Evolutionary conservation across 2,797 vertebrate species (phyloP).

Genomic region (Parambassis ranga): DNA sequence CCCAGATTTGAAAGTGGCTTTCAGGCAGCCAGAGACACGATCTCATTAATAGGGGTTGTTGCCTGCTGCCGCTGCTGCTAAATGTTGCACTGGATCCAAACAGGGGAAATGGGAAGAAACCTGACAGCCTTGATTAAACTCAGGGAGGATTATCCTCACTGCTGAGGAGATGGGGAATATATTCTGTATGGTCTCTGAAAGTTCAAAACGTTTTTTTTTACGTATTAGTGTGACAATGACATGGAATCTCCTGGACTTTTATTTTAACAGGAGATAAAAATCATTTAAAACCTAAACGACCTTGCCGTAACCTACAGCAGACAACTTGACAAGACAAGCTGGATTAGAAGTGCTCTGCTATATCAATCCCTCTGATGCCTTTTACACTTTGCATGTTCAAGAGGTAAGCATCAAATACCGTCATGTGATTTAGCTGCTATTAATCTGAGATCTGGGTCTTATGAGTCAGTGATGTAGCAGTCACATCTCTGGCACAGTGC

Average conservation of each 20-base stretch:
- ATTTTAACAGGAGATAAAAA: background rate
- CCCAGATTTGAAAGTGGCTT: slow-evolving; percentile 61
- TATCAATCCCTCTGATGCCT: slow-evolving; percentile 48
- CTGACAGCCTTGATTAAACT: slow-evolving; percentile 69
- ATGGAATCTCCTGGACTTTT: background rate
- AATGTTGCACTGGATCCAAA: slow-evolving; percentile 49
- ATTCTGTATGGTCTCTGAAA: background rate
- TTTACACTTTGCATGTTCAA: slow-evolving; percentile 17
- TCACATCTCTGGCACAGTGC: background rate
- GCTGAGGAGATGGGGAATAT: slow-evolving; percentile 20
- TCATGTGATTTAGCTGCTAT: slow-evolving; percentile 24
- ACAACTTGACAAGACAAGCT: slow-evolving; percentile 14
- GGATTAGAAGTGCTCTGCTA: slow-evolving; percentile 39
- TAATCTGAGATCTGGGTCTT: slow-evolving; percentile 46
- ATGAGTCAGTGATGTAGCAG: slow-evolving; percentile 9
- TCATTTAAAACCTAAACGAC: background rate
- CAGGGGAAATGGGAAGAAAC: slow-evolving; percentile 45
- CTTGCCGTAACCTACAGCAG: background rate
- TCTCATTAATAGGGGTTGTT: slow-evolving; percentile 70
- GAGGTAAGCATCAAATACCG: background rate
- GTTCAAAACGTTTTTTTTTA: rapidly evolving
- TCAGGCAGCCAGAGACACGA: slow-evolving; percentile 63
- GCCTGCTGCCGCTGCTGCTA: slow-evolving; percentile 60
- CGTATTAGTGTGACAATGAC: too few species aligned
- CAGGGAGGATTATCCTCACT: slow-evolving; percentile 56